Evolutionary conservation across 2,888 invertebrate genomes (phyloP).

Genomic region (Acanthosepion lycidas): DNA sequence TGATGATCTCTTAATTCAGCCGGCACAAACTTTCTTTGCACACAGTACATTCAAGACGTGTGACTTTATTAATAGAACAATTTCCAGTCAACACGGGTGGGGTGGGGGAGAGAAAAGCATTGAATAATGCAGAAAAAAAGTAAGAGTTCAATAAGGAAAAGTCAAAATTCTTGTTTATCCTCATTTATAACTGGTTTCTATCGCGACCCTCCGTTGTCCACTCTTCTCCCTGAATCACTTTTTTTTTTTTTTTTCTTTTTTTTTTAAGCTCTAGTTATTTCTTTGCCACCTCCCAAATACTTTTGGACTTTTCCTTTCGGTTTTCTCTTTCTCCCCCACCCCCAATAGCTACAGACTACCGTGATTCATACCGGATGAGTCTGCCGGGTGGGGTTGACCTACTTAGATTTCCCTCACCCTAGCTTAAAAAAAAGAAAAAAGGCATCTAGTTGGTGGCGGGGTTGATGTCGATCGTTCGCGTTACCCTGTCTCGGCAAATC

Average conservation of each 20-base stretch:
- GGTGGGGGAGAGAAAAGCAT: too few relatives aligned
- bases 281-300: not conserved
- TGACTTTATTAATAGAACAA: too few relatives aligned
- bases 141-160: not conserved
- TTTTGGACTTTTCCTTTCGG: not conserved
- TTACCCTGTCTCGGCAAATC: not conserved
- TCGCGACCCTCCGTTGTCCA: not conserved
- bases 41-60: too few relatives aligned
- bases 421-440: not conserved
- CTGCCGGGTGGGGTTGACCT: conserved; percentile 33
- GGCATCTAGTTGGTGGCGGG: too few relatives aligned
- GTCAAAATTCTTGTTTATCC: too few relatives aligned
- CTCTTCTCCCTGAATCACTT: not conserved
- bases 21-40: too few relatives aligned
- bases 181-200: not conserved
- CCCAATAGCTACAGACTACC: not conserved
- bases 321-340: not conserved
- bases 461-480: not conserved
- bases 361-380: not conserved
- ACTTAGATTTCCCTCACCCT: not conserved
- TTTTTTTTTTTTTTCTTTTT: too few relatives aligned
- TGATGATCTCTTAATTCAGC: too few relatives aligned
- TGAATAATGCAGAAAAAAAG: not conserved
- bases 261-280: not conserved
- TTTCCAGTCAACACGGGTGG: too few relatives aligned